phyloP scores from a whole-genome alignment of 1,140 invertebrate genomes.

The Trachymyrmex cornetzi region DNA sequence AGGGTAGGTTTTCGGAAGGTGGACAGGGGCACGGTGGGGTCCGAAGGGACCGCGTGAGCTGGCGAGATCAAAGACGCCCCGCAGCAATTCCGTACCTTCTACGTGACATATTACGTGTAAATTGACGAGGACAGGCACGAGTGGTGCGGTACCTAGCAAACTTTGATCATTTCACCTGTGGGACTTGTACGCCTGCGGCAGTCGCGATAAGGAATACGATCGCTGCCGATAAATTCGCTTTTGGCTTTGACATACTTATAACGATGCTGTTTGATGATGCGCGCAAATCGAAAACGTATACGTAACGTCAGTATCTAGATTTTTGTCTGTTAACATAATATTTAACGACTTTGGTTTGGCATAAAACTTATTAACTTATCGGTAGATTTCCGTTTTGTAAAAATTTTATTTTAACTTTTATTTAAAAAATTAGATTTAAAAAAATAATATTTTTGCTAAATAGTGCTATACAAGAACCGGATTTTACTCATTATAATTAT shows the following conservation, averaged over 20 bases:
- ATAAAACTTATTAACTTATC: not conserved
- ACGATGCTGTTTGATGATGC: constrained; percentile 2
- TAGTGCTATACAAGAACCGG: not conserved
- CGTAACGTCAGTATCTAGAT: not conserved
- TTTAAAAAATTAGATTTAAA: not conserved
- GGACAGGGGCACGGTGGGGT: constrained; percentile 64
- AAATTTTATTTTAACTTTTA: not conserved
- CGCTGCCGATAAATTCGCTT: constrained; percentile 36
- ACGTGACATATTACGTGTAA: constrained; percentile 82
- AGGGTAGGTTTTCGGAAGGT: constrained; percentile 78
- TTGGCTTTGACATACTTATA: not conserved
- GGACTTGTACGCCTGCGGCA: constrained; percentile 62
- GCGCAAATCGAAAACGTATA: not conserved
- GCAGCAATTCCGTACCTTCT: constrained; percentile 70
- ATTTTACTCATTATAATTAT: not conserved
- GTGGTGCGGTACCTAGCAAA: constrained; percentile 67
- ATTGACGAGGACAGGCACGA: constrained; percentile 80
- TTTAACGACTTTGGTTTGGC: not conserved
- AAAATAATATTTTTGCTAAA: not conserved
- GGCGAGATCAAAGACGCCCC: constrained; percentile 79
- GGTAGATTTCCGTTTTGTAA: not conserved
- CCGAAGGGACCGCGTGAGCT: constrained; percentile 56
- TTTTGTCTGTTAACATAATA: not conserved
- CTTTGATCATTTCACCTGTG: constrained; percentile 81
- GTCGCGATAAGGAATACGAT: constrained; percentile 59